Base-by-base conservation (phyloP, 1,140 invertebrate species). In the Aleiodes sp. region DNA sequence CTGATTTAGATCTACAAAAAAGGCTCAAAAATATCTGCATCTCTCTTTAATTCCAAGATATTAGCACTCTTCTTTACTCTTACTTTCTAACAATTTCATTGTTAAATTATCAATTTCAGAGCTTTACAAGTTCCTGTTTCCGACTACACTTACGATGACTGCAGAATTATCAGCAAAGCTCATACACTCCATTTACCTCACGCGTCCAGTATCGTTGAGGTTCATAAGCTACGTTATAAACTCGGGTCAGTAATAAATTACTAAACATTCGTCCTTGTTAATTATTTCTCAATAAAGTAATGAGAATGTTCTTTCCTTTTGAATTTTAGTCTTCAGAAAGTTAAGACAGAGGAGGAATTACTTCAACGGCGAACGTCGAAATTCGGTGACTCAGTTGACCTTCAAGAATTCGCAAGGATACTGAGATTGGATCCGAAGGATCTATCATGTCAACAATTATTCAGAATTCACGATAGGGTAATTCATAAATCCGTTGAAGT, bases 81-180 rank as follows among this genome's bases (percentile, higher is more conserved):
- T 2, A 35, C 35, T 60, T 39, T 35, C 41, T 26, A n/a, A n/a
- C n/a, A n/a, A n/a, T 46, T 31, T 43, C 37, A 19, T 19, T 37
- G 2, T 56, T 10, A 31, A 33, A 70, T 78, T n/a, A n/a, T n/a
- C n/a, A n/a, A 9, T 90, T 89, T 39, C 81, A 97, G 95, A 76
- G 92, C 93, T 19, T 82, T 97, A 12, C 89, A 91, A 7, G 89
- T 96, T 31, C 94, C 95, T 3, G 92, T 94, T 0, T 91, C 94
- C n/a, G 94, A 97, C 83, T 96, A 96, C 80, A 94, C 95, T 0
- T 98, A 94, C 81, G 95, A 97, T 82, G 96, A 98, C 85, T 96
- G 95, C 76, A 89, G 93, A 68, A 87, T 97, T 33, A 94, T 96
- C 84, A 90, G 89, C 28, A 90, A 91, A 74, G 95, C 95, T 6